Base-by-base conservation (phyloP, 1,140 invertebrate genomes). In the Odontomachus brunneus region DNA sequence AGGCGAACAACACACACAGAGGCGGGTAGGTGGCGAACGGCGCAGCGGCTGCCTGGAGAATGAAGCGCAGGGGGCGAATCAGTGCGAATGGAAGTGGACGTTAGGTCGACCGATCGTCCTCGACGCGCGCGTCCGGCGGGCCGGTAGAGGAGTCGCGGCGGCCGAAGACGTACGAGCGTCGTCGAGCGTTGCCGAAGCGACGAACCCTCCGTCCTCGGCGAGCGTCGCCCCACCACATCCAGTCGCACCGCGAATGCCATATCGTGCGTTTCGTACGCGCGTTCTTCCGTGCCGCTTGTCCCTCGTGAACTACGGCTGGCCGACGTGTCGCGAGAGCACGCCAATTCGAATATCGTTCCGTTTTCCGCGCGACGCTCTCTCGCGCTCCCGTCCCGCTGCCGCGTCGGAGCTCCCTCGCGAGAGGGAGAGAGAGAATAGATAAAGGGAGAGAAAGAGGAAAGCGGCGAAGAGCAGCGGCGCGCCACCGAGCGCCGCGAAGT, bases 231-330 rank as follows among this genome's bases (percentile, higher is more conserved):
- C 89, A 84, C 89, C 89, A 89, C 85, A 92, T 91, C 90, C 90
- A 93, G 92, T 93, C 88, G 88, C 90, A 90, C 90, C 90, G 87
- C 91, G 91, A 92, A 86, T 90, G 91, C 89, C 87, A 83, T 49
- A 83, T 67, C 60, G 90, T 76, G 86, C 73, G 89, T 84, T 81
- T 89, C 89, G 90, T 85, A 84, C 81, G 74, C 74, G 84, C 53
- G 75, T 72, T 67, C 65, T 75, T 73, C 81, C 62, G 80, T 48
- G 26, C n/a, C 49, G 66, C 84, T 57, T 71, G 9, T 67, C 82
- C 59, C 67, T 82, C 51, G 44, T 84, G 62, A 73, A 44, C 38
- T 44, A 44, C 38, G n/a, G n/a, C n/a, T n/a, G n/a, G n/a, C n/a
- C n/a, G n/a, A n/a, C n/a, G n/a, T n/a, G n/a, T n/a, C n/a, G n/a